phyloP scores from a whole-genome alignment of 2,888 invertebrate genomes.

The Arenicola marina region DNA sequence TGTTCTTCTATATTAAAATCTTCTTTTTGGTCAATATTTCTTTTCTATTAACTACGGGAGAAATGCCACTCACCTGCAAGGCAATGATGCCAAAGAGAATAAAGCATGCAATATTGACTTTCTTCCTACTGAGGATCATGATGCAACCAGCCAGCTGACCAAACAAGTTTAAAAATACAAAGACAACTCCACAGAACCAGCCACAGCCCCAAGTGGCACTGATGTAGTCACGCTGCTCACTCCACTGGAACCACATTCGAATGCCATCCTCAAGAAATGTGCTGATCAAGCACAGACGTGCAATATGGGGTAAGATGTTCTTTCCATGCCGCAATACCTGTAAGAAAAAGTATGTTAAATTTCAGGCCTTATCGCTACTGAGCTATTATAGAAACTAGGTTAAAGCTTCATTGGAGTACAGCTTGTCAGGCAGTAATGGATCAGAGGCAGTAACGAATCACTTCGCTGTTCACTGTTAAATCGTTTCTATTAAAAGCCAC shows the following conservation, averaged over 20 bases:
- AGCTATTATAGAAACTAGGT: not conserved
- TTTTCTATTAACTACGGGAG: too few species aligned
- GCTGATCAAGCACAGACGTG: slow-evolving; percentile 93
- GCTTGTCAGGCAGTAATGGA: slow-evolving; percentile 1
- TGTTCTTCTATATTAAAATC: too few species aligned
- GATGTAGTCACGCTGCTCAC: slow-evolving; percentile 96
- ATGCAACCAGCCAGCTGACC: slow-evolving; percentile 96
- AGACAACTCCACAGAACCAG: slow-evolving; percentile 86
- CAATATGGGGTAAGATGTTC: slow-evolving; percentile 87
- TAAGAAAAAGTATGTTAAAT: slow-evolving; percentile 18
- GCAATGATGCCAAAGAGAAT: slow-evolving; percentile 93
- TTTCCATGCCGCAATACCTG: slow-evolving; percentile 93
- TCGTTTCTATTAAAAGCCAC: too few species aligned
- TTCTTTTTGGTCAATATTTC: too few species aligned
- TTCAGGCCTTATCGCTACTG: not conserved
- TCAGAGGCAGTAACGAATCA: too few species aligned
- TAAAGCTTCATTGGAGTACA: not conserved
- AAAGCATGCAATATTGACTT: slow-evolving; percentile 76
- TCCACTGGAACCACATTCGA: slow-evolving; percentile 99
- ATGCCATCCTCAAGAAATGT: slow-evolving; percentile 99
- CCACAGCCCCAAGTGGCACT: slow-evolving; percentile 93
- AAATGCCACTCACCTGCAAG: slow-evolving; percentile 71
- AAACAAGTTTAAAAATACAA: slow-evolving; percentile 92
- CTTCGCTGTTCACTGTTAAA: too few species aligned
- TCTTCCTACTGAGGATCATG: slow-evolving; percentile 91